A percentile compares a stretch with the other conserved stretches of the same genome.
These are phyloP conservation scores for Wasmannia auropunctata DNA, from an alignment of 1,140 invertebrate species.

Conservation along the genomic window DNA sequence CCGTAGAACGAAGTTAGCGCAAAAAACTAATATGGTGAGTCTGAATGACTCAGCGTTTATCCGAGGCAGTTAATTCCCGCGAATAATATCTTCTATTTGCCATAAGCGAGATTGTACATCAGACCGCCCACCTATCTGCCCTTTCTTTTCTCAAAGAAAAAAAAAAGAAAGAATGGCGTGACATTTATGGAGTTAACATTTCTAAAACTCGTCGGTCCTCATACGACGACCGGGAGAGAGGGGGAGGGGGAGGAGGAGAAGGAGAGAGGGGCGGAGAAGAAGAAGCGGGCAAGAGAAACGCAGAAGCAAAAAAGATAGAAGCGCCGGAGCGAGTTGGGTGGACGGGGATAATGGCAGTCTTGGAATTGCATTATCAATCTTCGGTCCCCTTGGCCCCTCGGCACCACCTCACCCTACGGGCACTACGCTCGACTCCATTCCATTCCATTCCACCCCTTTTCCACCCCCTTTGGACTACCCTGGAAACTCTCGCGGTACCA, in stretches of 20 bases:
- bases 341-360: constrained; percentile 85
- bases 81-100: constrained; percentile 67
- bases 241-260: constrained; percentile 15
- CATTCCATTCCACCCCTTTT: constrained; percentile 82
- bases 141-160: constrained; percentile 30
- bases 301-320: constrained; percentile 84
- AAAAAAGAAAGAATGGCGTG: constrained; percentile 75
- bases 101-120: constrained; percentile 62
- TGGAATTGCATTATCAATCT: constrained; percentile 86
- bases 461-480: constrained; percentile 69
- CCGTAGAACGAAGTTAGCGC: not conserved
- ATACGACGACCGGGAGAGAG: constrained; percentile 65
- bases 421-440: constrained; percentile 78
- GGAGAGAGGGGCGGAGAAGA: constrained; percentile 25
- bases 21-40: constrained; percentile 22
- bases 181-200: constrained; percentile 86
- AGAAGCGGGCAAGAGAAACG: constrained; percentile 64
- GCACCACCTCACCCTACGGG: constrained; percentile 73
- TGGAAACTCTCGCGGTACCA: constrained; percentile 69
- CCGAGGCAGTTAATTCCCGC: constrained; percentile 37
- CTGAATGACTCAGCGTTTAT: constrained; percentile 28
- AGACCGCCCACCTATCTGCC: constrained; percentile 30
- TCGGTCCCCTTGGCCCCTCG: constrained; percentile 78
- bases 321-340: constrained; percentile 80
- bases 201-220: constrained; percentile 84